A percentile compares a stretch with the other conserved stretches of the same genome.
Conservation (phyloP, 2,113 vertebrate genomes). For the Patagioenas fasciata region DNA sequence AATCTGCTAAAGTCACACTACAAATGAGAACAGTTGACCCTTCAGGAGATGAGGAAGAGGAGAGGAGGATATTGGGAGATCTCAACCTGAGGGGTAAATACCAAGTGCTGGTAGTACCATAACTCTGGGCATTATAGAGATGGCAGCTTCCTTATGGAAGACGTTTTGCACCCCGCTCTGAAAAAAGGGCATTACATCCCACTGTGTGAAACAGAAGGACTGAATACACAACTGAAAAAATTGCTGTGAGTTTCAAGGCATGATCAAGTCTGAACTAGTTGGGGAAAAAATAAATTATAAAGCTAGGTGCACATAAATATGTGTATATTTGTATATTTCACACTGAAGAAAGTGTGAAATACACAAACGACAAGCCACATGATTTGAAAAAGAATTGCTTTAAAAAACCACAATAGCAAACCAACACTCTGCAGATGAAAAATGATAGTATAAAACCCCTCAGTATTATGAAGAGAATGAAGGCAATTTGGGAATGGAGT, state of each 20-base stretch:
- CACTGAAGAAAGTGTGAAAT: not conserved
- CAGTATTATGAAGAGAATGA: not conserved
- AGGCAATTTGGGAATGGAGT: not conserved
- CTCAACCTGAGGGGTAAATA: not conserved
- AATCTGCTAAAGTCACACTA: not conserved
- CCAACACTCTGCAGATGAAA: not conserved
- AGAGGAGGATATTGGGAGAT: not conserved
- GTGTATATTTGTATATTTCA: not conserved
- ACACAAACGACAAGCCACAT: not conserved
- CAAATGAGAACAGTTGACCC: not conserved
- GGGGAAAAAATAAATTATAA: not conserved
- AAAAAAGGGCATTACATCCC: not conserved
- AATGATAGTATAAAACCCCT: not conserved
- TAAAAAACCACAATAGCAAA: not conserved
- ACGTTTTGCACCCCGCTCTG: not conserved
- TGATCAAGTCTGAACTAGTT: not conserved
- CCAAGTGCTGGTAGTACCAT: not conserved
- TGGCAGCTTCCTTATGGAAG: fast-evolving
- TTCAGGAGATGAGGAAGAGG: not conserved
- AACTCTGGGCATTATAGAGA: not conserved
- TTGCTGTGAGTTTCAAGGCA: not conserved
- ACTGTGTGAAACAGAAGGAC: not conserved
- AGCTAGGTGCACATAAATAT: not conserved
- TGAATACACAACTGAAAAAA: not conserved
- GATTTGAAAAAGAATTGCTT: not conserved